phyloP scores from a whole-genome alignment of 2,888 invertebrate genomes.

The Dorcus hopei region DNA sequence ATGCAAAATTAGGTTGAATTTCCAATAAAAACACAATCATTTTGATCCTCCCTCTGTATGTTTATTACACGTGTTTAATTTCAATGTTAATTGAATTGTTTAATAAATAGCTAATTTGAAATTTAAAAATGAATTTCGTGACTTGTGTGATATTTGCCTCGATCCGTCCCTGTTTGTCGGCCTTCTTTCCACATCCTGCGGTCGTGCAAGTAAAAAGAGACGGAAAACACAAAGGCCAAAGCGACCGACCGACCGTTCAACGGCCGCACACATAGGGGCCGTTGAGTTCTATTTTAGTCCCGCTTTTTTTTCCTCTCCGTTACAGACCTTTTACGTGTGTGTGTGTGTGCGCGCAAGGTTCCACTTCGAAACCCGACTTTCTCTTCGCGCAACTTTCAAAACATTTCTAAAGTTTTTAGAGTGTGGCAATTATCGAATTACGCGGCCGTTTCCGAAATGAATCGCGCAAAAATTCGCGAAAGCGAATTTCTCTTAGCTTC shows the following conservation, averaged over 20 bases:
- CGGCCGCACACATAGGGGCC: constrained; percentile 14
- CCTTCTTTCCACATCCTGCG: constrained; percentile 5
- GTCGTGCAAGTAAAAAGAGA: constrained; percentile 13
- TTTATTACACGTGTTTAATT: too few relatives aligned
- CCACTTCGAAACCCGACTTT: background rate
- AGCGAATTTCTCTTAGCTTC: too few relatives aligned
- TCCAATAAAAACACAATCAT: too few relatives aligned
- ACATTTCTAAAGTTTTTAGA: constrained; percentile 1
- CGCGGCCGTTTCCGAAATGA: background rate
- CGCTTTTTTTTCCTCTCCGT: background rate
- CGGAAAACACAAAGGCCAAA: constrained; percentile 9
- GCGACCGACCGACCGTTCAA: constrained; percentile 14
- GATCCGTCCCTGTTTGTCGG: background rate
- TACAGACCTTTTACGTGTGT: constrained; percentile 6
- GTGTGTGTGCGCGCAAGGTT: background rate
- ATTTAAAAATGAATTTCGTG: too few relatives aligned
- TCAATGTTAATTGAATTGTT: too few relatives aligned
- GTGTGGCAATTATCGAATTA: background rate
- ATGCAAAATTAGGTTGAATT: too few relatives aligned
- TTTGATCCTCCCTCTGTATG: too few relatives aligned
- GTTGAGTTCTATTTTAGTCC: constrained; percentile 7
- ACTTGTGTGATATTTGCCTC: too few relatives aligned
- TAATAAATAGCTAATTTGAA: too few relatives aligned
- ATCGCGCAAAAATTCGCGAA: too few relatives aligned
- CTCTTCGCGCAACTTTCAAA: background rate